Evolutionary conservation across 2,113 vertebrate genomes (phyloP), one percentile per base, ranked within the genome.

Genomic region (Bubo bubo): DNA sequence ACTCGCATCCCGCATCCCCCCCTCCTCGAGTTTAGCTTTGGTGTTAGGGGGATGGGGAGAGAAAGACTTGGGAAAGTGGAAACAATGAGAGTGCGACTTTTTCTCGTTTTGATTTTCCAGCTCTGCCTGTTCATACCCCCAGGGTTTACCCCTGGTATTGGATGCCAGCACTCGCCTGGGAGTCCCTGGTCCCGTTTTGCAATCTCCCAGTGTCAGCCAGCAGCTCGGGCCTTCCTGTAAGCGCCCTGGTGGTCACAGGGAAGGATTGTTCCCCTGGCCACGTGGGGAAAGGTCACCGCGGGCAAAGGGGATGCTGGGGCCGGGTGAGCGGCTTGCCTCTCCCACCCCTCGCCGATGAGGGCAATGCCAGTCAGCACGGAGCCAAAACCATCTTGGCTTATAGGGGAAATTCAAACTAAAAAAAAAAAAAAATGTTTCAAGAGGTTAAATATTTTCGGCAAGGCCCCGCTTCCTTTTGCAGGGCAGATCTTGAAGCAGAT

Each of bases 161-260:
- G 34, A 87, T 94, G 85, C 79, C 90, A 96, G 50, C 53, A 0
- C 23, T 83, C 71, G 67, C 71, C 71, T 3, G 22, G 95, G 81
- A 79, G 79, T 92, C 82, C 82, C 79, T 50, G 52, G 20, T n/a
- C 66, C 70, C 2, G 0, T 95, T 96, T 95, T 86, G 90, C 92
- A 96, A 95, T 82, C 47, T 55, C 60, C 43, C 9, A 2, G 41
- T 70, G n/a, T 96, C 79, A 73, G 72, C 94, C 91, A 71, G 76
- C 83, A 66, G 60, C 77, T 72, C 2, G 1, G 90, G 74, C 77
- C 89, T 94, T 95, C 94, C 77, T 83, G 86, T 88, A 86, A 95
- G 88, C 1, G 11, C 45, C 86, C 76, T 1, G 3, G 2, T 7
- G 39, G 91, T 91, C 93, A 85, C 35, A 1, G 77, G 77, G 83